A percentile compares a stretch with the other conserved stretches of the same genome.
phyloP scores from a whole-genome alignment of 2,888 invertebrate species.

The Marasmarcha lunaedactyla region DNA sequence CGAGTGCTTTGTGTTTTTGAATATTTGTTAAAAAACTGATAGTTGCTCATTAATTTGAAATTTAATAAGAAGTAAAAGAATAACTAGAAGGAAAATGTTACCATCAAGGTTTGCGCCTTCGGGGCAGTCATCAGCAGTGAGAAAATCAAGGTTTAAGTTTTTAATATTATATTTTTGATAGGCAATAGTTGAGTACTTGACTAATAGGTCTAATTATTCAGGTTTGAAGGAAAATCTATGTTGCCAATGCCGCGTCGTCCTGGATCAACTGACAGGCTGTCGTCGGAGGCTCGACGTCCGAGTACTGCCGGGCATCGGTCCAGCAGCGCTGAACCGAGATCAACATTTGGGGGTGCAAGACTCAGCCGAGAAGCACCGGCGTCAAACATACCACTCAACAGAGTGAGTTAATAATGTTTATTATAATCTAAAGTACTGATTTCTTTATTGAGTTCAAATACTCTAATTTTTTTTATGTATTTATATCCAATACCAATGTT shows the following conservation, averaged over 20 bases:
- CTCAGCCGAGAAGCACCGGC: conserved; percentile 49
- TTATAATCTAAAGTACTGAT: neutral
- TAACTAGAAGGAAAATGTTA: no score
- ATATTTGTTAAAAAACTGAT: no score
- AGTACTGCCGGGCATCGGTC: conserved; percentile 39
- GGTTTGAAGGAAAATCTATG: conserved; percentile 44
- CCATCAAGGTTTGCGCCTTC: conserved; percentile 28
- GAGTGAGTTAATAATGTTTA: conserved; percentile 23
- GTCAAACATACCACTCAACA: conserved; percentile 37
- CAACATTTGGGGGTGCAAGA: conserved; percentile 30
- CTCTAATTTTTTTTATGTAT: neutral
- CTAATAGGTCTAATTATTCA: conserved; percentile 12
- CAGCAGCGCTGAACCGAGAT: conserved; percentile 48
- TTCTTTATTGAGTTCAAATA: neutral
- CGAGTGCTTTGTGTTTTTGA: no score
- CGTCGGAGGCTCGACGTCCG: conserved; percentile 39
- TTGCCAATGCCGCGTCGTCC: conserved; percentile 45
- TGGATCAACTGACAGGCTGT: conserved; percentile 46
- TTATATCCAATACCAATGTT: neutral
- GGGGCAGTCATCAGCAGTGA: conserved; percentile 28
- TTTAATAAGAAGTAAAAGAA: no score
- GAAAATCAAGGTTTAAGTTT: conserved; percentile 41
- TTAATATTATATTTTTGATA: neutral
- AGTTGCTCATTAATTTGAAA: no score
- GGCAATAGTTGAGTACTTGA: neutral